These are phyloP conservation scores for Quiscalus mexicanus DNA, from an alignment of 2,113 vertebrate species.

Conservation along the genomic window DNA sequence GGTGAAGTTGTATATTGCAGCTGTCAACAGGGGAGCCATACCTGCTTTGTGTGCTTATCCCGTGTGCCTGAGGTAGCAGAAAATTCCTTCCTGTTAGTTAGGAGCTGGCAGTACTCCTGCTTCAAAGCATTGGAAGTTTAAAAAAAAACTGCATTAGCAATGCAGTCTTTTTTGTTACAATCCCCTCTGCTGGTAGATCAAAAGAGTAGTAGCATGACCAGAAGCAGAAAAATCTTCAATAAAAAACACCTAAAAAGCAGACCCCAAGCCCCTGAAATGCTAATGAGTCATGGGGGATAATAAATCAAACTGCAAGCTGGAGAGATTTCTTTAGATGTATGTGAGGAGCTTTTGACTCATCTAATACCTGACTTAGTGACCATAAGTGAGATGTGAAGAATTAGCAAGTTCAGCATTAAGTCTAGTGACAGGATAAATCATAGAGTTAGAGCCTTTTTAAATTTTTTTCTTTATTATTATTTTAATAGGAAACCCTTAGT, in stretches of 20 bases:
- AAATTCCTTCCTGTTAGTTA: background rate
- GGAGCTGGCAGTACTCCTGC: background rate
- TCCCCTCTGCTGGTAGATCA: background rate
- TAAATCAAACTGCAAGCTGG: background rate
- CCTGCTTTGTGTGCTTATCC: background rate
- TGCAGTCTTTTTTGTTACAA: background rate
- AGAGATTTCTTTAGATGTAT: background rate
- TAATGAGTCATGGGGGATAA: background rate
- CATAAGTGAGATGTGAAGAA: background rate
- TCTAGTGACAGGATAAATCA: background rate
- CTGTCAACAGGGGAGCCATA: background rate
- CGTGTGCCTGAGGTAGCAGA: fast-evolving
- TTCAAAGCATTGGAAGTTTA: background rate
- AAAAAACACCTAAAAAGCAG: background rate
- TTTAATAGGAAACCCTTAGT: background rate
- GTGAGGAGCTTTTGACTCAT: background rate
- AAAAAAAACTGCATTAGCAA: background rate
- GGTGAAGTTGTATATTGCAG: background rate
- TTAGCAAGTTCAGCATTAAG: background rate
- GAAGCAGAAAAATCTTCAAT: background rate
- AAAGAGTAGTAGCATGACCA: background rate
- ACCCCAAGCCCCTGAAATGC: background rate
- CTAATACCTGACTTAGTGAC: background rate
- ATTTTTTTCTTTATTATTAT: background rate
- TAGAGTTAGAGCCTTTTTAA: background rate